Evolutionary conservation across 2,888 invertebrate genomes (phyloP).

Genomic region (Chirona hameri): DNA sequence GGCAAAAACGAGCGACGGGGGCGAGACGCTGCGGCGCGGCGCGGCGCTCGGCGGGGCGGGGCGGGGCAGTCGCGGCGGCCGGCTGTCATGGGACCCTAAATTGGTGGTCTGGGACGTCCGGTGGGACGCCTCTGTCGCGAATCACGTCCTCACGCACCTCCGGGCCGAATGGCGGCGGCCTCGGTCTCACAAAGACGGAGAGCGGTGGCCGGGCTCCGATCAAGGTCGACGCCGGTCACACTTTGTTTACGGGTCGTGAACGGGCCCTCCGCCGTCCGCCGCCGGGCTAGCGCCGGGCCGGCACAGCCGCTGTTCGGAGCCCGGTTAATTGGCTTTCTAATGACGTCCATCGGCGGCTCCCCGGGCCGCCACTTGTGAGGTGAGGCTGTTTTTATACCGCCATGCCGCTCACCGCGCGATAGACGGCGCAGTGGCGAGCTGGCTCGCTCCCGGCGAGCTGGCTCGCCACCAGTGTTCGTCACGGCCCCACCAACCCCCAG

Average conservation of each 20-base stretch:
- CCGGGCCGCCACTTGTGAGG: too few relatives aligned
- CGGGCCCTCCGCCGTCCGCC: background rate
- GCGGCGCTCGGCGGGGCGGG: background rate
- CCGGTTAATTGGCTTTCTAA: background rate
- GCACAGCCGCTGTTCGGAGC: background rate
- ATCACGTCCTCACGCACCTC: background rate
- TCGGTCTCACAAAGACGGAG: background rate
- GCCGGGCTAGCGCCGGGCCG: background rate
- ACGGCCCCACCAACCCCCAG: too few relatives aligned
- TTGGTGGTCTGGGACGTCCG: background rate
- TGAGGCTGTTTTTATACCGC: too few relatives aligned
- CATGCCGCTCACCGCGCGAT: too few relatives aligned
- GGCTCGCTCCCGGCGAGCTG: too few relatives aligned
- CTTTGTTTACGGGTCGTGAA: background rate
- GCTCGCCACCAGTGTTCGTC: too few relatives aligned
- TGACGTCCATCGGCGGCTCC: background rate
- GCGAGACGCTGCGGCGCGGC: background rate
- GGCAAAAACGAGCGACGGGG: constrained; percentile 23
- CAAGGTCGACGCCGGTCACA: background rate
- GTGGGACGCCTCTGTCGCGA: background rate
- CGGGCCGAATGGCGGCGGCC: background rate
- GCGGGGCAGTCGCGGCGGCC: background rate
- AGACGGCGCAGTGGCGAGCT: too few relatives aligned
- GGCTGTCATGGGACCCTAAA: background rate
- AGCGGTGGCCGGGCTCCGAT: background rate